A percentile compares a stretch with the other conserved stretches of the same genome.
Evolutionary conservation across 2,888 invertebrate genomes (phyloP).

Genomic region (Dione vanillae): DNA sequence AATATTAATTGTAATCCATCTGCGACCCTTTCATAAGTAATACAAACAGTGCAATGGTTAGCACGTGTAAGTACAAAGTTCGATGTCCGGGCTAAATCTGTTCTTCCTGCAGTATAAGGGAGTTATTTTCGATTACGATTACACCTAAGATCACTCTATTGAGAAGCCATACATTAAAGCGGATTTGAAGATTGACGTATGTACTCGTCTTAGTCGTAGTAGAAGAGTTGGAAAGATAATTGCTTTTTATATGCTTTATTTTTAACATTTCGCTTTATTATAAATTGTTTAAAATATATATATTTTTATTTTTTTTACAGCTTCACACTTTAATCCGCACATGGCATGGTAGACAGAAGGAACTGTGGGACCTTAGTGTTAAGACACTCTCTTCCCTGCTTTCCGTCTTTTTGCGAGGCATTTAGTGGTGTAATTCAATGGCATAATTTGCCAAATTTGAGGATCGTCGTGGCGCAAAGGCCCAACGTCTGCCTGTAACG

Average conservation of each 20-base stretch:
- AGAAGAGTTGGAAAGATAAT: neutral
- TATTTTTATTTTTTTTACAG: too few relatives aligned
- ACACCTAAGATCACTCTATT: conserved; percentile 48
- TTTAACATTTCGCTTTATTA: neutral
- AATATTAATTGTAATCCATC: conserved; percentile 8
- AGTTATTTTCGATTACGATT: conserved; percentile 57
- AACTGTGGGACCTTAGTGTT: too few relatives aligned
- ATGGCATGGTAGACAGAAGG: too few relatives aligned
- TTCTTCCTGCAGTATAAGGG: conserved; percentile 62
- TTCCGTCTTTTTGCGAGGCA: too few relatives aligned
- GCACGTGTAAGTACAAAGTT: conserved; percentile 70
- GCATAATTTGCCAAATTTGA: too few relatives aligned
- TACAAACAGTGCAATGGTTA: conserved; percentile 51
- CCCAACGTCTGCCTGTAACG: too few relatives aligned
- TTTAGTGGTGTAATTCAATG: too few relatives aligned
- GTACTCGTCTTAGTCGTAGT: conserved; percentile 3
- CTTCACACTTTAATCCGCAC: too few relatives aligned
- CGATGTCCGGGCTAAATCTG: conserved; percentile 73
- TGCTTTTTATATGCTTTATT: neutral
- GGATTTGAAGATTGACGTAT: conserved; percentile 44
- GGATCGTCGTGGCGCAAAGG: too few relatives aligned
- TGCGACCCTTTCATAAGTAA: conserved; percentile 36
- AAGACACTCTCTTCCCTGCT: too few relatives aligned
- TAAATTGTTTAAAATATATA: neutral
- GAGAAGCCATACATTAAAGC: conserved; percentile 43